Evolutionary conservation across 2,888 invertebrate genomes (phyloP), one percentile per base, ranked within the genome.

Genomic region (Rhopalosiphum nymphaeae): DNA sequence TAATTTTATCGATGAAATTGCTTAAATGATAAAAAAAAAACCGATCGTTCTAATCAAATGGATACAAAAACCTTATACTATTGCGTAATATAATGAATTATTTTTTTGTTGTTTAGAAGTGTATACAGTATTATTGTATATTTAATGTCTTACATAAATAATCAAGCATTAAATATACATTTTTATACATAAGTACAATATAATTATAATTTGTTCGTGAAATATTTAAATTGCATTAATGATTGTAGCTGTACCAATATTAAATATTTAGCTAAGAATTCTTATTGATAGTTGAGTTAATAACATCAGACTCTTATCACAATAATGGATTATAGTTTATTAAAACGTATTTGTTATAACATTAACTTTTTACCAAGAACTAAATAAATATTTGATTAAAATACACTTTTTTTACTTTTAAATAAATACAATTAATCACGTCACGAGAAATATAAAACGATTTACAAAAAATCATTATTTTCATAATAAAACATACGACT

Each of bases 41-140:
- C 36, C 3, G 10, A 91, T 61, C 36, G 91, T 78, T 91, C 91
- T 53, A n/a, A 78, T 26, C 53, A 53, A 91, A 91, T 53, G 78
- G 25, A 91, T 78, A 49, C 7, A 89, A 36, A 56, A 56, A 78
- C 78, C 49, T 21, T 36, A 78, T 49, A 90, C 1, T 25, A 46
- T 53, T 78, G 36, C 91, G 78, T 42, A 36, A 78, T 49, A 78
- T 4, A 78, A 91, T 26, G 13, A 78, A 49, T 4, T 26, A 67
- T 61, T 90, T 61, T 61, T 90, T n/a, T 49, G n/a, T 26, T 78
- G 9, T 78, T 90, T 67, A 25, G 61, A 90, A 49, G 78, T 90
- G 16, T 49, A 49, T 67, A 46, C 78, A 36, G 53, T 49, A 53
- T 53, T 53, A 53, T 53, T 53, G 9, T n/a, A 29, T 87, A 49